phyloP scores from a whole-genome alignment of 53 echinoderm and acorn worm genomes.

The Glandiceps talaboti region DNA sequence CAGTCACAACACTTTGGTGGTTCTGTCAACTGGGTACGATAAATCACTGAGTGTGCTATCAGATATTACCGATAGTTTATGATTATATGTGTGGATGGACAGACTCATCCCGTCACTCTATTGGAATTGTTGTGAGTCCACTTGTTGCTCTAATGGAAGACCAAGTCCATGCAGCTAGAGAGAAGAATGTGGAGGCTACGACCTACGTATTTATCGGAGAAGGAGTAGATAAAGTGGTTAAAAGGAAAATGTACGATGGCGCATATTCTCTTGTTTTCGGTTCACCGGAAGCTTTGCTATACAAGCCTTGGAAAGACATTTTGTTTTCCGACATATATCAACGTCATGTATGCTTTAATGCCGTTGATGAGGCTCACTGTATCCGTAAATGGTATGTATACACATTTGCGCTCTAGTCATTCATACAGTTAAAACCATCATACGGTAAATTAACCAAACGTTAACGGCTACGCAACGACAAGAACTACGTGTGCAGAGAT shows the following conservation, averaged over 20 bases:
- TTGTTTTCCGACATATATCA: not conserved
- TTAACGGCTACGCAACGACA: too few relatives aligned
- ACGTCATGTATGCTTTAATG: not conserved
- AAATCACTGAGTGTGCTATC: not conserved
- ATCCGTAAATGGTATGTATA: not conserved
- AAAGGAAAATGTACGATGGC: not conserved
- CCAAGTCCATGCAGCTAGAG: not conserved
- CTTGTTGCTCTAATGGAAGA: not conserved
- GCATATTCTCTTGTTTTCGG: not conserved
- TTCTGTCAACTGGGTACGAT: not conserved
- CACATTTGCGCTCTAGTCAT: too few relatives aligned
- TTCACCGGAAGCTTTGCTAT: not conserved
- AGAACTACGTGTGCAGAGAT: not conserved
- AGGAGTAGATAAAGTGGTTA: not conserved
- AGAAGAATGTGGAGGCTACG: not conserved
- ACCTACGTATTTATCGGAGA: not conserved
- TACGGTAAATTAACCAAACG: too few relatives aligned
- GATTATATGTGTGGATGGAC: not conserved
- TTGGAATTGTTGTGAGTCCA: not conserved
- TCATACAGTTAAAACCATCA: too few relatives aligned
- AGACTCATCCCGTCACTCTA: not conserved
- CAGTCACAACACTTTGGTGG: not conserved
- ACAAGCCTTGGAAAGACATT: not conserved
- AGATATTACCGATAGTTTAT: not conserved
- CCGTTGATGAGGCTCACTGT: not conserved